A percentile compares a stretch with the other conserved stretches of the same genome.
Evolutionary conservation across 2,113 vertebrate genomes (phyloP).

Genomic region (Tamias sibiricus): DNA sequence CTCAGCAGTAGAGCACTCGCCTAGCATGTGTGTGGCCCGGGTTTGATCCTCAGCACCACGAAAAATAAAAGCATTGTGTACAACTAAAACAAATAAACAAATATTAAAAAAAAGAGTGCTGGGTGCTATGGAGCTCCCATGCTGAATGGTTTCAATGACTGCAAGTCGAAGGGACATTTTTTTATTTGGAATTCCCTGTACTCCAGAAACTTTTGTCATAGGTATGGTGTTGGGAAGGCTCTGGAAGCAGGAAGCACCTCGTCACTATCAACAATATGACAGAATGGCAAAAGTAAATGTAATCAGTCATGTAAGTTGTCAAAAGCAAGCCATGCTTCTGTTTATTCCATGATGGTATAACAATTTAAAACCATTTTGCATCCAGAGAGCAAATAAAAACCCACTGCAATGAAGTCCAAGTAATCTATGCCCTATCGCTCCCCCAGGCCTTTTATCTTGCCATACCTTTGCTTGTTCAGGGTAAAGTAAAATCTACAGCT

Average conservation of each 20-base stretch:
- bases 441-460: background rate
- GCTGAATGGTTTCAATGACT: background rate
- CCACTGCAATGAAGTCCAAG: background rate
- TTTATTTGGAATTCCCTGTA: background rate
- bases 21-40: too few species aligned
- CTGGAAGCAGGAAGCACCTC: background rate
- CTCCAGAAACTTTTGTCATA: background rate
- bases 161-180: background rate
- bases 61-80: too few species aligned
- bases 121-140: background rate
- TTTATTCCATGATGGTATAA: background rate
- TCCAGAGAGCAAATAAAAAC: background rate
- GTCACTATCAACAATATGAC: background rate
- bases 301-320: background rate
- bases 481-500: background rate
- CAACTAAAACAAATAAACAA: too few species aligned
- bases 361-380: background rate
- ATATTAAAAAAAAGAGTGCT: too few species aligned
- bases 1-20: too few species aligned
- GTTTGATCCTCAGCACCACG: too few species aligned
- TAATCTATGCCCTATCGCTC: background rate
- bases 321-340: background rate
- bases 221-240: background rate
- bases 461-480: background rate
- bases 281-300: background rate